These are phyloP conservation scores for Drosophila basisetae DNA, from an alignment of 2,888 invertebrate genomes.

Conservation along the genomic window DNA sequence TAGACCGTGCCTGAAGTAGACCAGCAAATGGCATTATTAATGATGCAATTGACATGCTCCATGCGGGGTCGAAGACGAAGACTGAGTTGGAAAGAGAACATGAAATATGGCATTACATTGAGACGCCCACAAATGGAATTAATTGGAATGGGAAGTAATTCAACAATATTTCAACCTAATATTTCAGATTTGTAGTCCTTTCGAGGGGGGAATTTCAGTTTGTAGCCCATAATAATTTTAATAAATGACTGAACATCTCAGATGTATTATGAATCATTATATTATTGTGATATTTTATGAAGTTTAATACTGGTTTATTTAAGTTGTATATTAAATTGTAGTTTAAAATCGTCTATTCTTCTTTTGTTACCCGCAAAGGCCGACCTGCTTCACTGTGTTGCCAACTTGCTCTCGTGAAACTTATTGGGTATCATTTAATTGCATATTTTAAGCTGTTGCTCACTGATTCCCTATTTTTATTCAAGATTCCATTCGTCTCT, in stretches of 20 bases:
- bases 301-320: neutral
- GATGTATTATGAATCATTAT: neutral
- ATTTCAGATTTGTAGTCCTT: slow-evolving; percentile 28
- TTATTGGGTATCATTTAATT: neutral
- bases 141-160: slow-evolving; percentile 16
- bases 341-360: neutral
- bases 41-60: slow-evolving; percentile 74
- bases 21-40: slow-evolving; percentile 69
- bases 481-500: slow-evolving; percentile 9
- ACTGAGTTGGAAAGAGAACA: slow-evolving; percentile 7
- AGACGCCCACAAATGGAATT: slow-evolving; percentile 4
- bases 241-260: neutral
- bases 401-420: neutral
- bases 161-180: slow-evolving; percentile 37
- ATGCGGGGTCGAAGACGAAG: slow-evolving; percentile 18
- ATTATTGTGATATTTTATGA: neutral
- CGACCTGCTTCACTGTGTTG: neutral
- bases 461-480: neutral
- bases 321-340: neutral
- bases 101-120: slow-evolving; percentile 53
- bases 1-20: slow-evolving; percentile 10
- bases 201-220: neutral
- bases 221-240: neutral
- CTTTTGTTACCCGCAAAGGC: neutral
- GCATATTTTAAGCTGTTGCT: slow-evolving; percentile 6